Percentiles rank a stretch among this genome's conserved stretches.
These are phyloP conservation scores for Anas platyrhynchos DNA, from an alignment of 2,113 vertebrate species.

Conservation along the genomic window DNA sequence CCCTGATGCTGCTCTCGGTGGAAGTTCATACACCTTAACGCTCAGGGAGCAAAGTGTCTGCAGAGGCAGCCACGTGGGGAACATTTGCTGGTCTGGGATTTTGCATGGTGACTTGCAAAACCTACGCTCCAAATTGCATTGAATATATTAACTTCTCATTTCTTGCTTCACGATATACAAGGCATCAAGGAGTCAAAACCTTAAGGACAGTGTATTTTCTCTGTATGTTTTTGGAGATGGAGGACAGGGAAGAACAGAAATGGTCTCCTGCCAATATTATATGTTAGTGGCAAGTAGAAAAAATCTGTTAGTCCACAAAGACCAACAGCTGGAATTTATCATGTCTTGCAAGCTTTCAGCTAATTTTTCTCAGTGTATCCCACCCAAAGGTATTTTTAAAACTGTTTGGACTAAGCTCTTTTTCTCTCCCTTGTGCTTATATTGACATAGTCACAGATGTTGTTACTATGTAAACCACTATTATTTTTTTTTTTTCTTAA, in stretches of 20 bases:
- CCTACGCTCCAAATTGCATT: accelerated
- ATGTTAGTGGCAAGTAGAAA: not conserved
- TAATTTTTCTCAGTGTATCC: not conserved
- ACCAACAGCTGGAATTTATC: not conserved
- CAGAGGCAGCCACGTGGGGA: accelerated
- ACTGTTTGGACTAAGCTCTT: not conserved
- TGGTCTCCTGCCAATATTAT: not conserved
- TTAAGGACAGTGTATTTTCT: not conserved
- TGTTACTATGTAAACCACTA: not conserved
- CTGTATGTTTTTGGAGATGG: not conserved
- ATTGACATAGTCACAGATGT: not conserved
- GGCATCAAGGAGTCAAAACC: not conserved
- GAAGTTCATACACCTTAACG: accelerated
- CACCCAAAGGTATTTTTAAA: conserved; percentile 18
- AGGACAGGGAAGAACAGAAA: not conserved
- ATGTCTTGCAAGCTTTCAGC: not conserved
- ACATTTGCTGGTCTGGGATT: not conserved
- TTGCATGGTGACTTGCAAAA: not conserved
- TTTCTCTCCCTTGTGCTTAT: not conserved
- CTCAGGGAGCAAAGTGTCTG: not conserved
- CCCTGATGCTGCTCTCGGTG: not conserved
- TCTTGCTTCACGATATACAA: accelerated
- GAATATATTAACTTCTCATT: not conserved
- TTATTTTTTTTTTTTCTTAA: not conserved
- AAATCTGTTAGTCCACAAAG: not conserved